These are phyloP conservation scores for Spermophilus dauricus DNA, from an alignment of 2,113 vertebrate species.

Conservation along the genomic window DNA sequence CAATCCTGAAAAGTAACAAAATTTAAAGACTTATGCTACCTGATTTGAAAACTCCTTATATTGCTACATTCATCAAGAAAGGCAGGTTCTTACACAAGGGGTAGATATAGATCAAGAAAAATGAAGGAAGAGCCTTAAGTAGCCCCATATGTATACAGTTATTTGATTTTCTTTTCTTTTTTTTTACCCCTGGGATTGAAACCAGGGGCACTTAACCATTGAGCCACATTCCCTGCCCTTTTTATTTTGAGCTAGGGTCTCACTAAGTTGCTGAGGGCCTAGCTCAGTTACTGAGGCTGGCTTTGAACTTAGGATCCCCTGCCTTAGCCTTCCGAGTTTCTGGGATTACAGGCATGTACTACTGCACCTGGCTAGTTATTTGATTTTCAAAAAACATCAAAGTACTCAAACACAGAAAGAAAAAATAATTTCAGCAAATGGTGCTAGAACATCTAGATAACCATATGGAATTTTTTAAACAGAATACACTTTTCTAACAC, in stretches of 20 bases:
- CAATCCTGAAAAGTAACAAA: not conserved
- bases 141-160: not conserved
- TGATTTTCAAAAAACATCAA: slow-evolving; percentile 4
- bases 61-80: not conserved
- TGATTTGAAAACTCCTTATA: not conserved
- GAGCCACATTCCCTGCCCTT: no score
- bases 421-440: slow-evolving; percentile 5
- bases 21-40: not conserved
- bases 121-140: not conserved
- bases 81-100: not conserved
- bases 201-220: no score
- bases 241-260: no score
- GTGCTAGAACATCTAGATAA: not conserved
- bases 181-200: no score
- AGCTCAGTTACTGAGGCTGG: no score
- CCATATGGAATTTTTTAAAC: not conserved
- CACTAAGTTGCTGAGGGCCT: no score
- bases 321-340: no score
- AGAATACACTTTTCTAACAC: not conserved
- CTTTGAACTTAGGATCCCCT: no score
- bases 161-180: not conserved
- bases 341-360: no score
- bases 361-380: not conserved
- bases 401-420: not conserved
- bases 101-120: not conserved